A percentile compares a stretch with the other conserved stretches of the same genome.
These are phyloP conservation scores for Ceratina australensis DNA, from an alignment of 1,140 invertebrate genomes.

Conservation along the genomic window DNA sequence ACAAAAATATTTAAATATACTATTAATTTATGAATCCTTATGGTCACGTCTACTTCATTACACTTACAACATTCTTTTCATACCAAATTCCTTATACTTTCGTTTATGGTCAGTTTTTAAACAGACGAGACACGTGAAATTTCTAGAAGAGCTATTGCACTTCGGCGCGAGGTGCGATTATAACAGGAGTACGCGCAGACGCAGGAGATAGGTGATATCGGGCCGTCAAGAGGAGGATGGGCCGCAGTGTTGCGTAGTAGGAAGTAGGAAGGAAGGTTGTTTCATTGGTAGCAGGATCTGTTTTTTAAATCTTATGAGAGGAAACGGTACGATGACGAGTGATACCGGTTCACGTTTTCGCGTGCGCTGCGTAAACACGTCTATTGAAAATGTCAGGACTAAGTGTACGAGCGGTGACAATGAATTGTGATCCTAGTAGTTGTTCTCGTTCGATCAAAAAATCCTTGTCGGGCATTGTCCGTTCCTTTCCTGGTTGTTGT, in stretches of 20 bases:
- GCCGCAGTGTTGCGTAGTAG: constrained; percentile 59
- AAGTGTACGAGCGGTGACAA: constrained; percentile 60
- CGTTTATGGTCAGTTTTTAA: too few species aligned
- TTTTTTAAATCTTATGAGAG: constrained; percentile 48
- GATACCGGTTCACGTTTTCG: constrained; percentile 41
- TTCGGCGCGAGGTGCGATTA: not conserved
- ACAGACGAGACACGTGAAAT: not conserved
- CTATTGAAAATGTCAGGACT: constrained; percentile 52
- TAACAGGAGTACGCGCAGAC: constrained; percentile 24
- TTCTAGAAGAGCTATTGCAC: constrained; percentile 20
- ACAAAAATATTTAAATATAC: too few species aligned
- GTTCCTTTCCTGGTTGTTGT: constrained; percentile 46
- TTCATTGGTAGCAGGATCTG: constrained; percentile 34
- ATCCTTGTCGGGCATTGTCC: constrained; percentile 30
- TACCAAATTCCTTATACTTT: too few species aligned
- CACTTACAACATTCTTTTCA: too few species aligned
- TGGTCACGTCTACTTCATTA: too few species aligned
- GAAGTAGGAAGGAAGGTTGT: constrained; percentile 35
- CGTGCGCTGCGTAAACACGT: constrained; percentile 32
- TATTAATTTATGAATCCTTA: too few species aligned
- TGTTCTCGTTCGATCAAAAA: constrained; percentile 53
- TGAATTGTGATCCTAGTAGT: constrained; percentile 66
- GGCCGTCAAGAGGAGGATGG: constrained; percentile 12
- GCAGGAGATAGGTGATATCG: constrained; percentile 19
- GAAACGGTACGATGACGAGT: constrained; percentile 56